Conservation (phyloP, 2,113 vertebrate species). For the Ailurus styani region DNA sequence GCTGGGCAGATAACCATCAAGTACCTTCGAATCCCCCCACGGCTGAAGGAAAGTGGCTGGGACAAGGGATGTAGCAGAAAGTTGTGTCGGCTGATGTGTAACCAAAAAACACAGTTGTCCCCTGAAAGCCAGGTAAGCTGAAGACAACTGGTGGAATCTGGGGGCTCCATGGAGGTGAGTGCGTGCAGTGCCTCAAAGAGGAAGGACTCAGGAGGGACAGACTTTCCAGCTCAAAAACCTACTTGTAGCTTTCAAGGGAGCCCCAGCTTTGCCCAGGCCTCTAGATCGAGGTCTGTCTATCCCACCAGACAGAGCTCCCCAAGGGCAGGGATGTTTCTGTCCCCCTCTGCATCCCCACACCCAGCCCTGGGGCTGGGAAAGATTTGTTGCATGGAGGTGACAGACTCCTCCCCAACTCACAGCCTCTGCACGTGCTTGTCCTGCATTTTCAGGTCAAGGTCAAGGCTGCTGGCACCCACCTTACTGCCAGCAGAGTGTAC, state of each 20-base stretch:
- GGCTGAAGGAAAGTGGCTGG: not conserved
- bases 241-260: not conserved
- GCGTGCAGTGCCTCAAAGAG: not conserved
- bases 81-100: not conserved
- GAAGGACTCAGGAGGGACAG: not conserved
- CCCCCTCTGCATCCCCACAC: not conserved
- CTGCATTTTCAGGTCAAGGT: not conserved
- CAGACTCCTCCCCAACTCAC: not conserved
- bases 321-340: not conserved
- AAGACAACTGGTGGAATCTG: not conserved
- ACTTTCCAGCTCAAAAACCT: not conserved
- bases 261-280: not conserved
- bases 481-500: not conserved
- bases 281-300: not conserved
- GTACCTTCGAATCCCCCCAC: not conserved
- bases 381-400: not conserved
- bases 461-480: not conserved
- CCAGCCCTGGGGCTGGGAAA: not conserved
- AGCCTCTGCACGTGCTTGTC: not conserved
- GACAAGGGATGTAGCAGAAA: not conserved
- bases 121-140: not conserved
- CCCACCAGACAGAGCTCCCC: not conserved
- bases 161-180: not conserved
- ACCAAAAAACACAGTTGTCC: not conserved
- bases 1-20: not conserved